Conservation (phyloP, 1,140 invertebrate genomes). For the Euwallacea similis region DNA sequence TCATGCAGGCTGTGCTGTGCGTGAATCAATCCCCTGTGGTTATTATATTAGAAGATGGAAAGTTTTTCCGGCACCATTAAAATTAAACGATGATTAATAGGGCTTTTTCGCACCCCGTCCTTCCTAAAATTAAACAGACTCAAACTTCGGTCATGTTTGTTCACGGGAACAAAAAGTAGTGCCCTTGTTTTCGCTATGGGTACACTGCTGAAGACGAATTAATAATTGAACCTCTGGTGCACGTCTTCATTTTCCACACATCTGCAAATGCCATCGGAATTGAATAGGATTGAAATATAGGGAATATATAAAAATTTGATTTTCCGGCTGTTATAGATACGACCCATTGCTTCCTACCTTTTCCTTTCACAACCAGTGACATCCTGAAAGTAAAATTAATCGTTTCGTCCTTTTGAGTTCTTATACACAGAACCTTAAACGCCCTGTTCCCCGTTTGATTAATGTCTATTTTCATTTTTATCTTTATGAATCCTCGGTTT, state of each 20-base stretch:
- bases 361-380: slow-evolving; percentile 5
- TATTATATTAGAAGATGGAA: slow-evolving; percentile 20
- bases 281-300: too few relatives aligned
- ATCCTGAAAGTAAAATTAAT: slow-evolving; percentile 17
- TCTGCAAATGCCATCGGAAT: too few relatives aligned
- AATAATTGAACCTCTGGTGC: too few relatives aligned
- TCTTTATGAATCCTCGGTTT: slow-evolving; percentile 22
- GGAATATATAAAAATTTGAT: not conserved
- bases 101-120: slow-evolving; percentile 1
- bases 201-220: too few relatives aligned
- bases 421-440: slow-evolving; percentile 22
- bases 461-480: slow-evolving; percentile 29
- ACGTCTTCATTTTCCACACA: too few relatives aligned
- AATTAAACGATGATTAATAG: slow-evolving; percentile 18
- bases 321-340: not conserved
- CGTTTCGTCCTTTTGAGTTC: slow-evolving; percentile 17
- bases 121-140: slow-evolving; percentile 11
- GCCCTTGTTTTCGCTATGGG: too few relatives aligned
- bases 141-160: slow-evolving; percentile 16
- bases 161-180: not conserved
- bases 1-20: not conserved
- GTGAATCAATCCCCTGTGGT: not conserved
- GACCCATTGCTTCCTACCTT: not conserved
- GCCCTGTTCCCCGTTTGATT: slow-evolving; percentile 9
- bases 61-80: slow-evolving; percentile 18